phyloP scores from a whole-genome alignment of 2,797 vertebrate genomes.

The Cephalopachus bancanus region DNA sequence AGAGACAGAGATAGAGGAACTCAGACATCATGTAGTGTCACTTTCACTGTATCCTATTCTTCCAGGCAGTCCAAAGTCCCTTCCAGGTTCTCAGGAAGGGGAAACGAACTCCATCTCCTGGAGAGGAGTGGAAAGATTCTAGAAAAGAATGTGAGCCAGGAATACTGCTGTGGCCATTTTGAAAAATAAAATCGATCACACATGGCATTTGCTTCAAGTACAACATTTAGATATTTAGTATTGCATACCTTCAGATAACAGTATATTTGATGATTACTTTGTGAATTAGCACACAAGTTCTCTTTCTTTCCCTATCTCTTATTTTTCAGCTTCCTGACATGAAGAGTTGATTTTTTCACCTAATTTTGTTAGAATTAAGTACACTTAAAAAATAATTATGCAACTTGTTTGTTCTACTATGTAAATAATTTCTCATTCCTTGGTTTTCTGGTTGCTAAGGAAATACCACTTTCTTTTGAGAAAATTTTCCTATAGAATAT shows the following conservation, averaged over 20 bases:
- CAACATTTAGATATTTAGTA: background rate
- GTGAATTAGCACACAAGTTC: background rate
- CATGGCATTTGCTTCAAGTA: background rate
- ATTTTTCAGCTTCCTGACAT: background rate
- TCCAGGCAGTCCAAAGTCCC: background rate
- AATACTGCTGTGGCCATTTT: background rate
- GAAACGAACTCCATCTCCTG: background rate
- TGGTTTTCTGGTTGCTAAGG: conserved; percentile 16
- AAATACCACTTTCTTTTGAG: background rate
- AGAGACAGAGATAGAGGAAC: no score
- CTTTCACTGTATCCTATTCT: background rate
- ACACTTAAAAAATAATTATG: background rate
- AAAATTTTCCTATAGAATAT: background rate
- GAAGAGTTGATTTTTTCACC: background rate
- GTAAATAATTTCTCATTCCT: background rate
- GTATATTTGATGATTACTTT: background rate
- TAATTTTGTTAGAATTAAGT: conserved; percentile 12
- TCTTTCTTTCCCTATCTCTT: background rate
- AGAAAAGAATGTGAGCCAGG: background rate
- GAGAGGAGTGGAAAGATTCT: background rate
- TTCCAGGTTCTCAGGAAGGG: background rate
- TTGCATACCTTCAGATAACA: background rate
- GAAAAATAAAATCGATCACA: background rate
- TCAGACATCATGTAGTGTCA: background rate
- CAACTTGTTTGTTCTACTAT: background rate